Conservation (phyloP, 2,888 invertebrate species). For the Dioctria linearis region DNA sequence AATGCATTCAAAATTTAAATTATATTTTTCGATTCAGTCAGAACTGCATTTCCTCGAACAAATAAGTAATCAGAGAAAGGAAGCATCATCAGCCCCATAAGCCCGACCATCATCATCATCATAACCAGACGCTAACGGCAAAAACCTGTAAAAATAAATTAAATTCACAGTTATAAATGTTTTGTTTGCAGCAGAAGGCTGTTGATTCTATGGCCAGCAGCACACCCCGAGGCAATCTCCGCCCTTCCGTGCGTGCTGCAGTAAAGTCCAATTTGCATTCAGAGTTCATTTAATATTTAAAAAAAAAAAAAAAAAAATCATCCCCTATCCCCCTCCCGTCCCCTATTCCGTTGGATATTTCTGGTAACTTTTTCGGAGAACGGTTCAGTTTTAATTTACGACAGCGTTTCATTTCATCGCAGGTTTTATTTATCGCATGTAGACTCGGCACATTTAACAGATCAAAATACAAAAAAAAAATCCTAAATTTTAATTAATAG, state of each 20-base stretch:
- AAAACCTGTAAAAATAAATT: not conserved
- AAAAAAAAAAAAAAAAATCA: not conserved
- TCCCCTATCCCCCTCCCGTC: not conserved
- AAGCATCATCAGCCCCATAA: too few relatives aligned
- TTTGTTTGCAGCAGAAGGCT: not conserved
- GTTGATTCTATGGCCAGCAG: slow-evolving; percentile 1
- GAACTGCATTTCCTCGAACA: too few relatives aligned
- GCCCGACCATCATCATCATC: too few relatives aligned
- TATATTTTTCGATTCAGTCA: too few relatives aligned
- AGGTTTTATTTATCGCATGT: not conserved
- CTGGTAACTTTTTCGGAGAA: not conserved
- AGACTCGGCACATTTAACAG: slow-evolving; percentile 1
- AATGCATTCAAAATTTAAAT: too few relatives aligned
- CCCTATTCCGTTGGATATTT: not conserved
- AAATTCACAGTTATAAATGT: not conserved
- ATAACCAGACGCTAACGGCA: not conserved
- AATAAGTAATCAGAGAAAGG: too few relatives aligned
- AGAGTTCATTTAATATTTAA: slow-evolving; percentile 29
- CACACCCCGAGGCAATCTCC: not conserved
- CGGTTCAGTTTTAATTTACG: slow-evolving; percentile 23
- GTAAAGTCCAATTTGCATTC: slow-evolving; percentile 18
- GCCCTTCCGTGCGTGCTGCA: not conserved
- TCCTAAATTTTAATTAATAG: slow-evolving; percentile 36
- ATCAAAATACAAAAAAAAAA: not conserved
- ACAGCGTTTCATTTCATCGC: not conserved